These are phyloP conservation scores for Pristiophorus japonicus DNA, from an alignment of 2,113 vertebrate species.

Conservation along the genomic window DNA sequence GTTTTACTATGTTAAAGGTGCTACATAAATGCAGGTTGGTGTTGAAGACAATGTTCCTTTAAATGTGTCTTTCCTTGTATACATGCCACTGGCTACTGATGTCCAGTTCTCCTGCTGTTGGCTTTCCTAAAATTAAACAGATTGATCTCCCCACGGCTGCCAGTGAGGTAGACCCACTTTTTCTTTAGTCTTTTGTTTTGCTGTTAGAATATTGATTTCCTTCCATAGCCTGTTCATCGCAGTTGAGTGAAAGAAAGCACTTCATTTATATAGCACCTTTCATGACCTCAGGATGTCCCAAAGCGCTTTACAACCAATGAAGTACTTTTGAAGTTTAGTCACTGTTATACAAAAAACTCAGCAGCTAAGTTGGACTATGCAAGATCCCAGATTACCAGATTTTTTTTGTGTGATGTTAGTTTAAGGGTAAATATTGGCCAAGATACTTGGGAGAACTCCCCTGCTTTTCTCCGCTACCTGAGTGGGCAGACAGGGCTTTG, in stretches of 20 bases:
- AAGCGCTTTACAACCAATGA: neutral
- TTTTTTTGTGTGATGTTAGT: neutral
- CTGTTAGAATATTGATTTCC: neutral
- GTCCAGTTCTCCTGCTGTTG: neutral
- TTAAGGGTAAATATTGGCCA: neutral
- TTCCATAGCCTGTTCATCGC: neutral
- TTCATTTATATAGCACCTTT: neutral
- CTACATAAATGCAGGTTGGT: neutral
- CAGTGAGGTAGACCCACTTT: neutral
- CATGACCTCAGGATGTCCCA: neutral
- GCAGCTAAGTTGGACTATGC: neutral
- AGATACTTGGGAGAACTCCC: neutral
- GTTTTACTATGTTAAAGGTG: neutral
- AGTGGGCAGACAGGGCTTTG: neutral
- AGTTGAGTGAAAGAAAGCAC: neutral
- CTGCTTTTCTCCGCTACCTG: too few species aligned
- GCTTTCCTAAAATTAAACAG: neutral
- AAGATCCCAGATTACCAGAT: neutral
- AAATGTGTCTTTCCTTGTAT: neutral
- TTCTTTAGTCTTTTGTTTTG: neutral
- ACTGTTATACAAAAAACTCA: neutral
- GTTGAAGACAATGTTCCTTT: neutral
- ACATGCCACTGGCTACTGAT: neutral
- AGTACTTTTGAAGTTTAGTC: neutral
- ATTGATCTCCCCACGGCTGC: neutral